Conservation (phyloP, 2,797 vertebrate genomes). For the Gymnocypris eckloni region DNA sequence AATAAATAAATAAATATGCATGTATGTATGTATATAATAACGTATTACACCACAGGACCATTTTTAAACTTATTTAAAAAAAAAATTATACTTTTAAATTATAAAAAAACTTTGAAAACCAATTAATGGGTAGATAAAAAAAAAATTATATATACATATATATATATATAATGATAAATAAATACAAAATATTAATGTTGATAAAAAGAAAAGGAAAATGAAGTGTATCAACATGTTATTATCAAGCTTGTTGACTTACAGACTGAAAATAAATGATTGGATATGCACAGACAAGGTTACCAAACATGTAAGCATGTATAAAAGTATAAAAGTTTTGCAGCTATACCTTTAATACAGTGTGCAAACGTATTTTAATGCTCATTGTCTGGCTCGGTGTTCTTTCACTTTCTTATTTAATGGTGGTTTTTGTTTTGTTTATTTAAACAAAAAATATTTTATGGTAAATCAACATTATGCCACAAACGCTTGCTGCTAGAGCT, state of each 20-base stretch:
- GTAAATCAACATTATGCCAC: background rate
- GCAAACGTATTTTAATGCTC: background rate
- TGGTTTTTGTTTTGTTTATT: background rate
- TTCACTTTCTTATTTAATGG: background rate
- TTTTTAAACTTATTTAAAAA: too few relatives aligned
- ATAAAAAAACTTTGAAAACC: too few relatives aligned
- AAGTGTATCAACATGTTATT: background rate
- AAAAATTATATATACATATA: too few relatives aligned
- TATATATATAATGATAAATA: too few relatives aligned
- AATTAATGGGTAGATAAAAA: too few relatives aligned
- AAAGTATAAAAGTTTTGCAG: background rate
- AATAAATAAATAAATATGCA: background rate
- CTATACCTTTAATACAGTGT: background rate
- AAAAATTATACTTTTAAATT: too few relatives aligned
- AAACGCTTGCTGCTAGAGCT: background rate
- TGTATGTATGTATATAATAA: too few relatives aligned
- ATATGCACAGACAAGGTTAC: background rate
- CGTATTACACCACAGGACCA: too few relatives aligned
- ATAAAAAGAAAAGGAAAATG: background rate
- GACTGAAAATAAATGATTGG: background rate
- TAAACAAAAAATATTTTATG: background rate
- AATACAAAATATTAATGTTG: too few relatives aligned
- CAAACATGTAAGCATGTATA: background rate
- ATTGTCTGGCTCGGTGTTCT: background rate
- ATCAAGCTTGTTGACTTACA: background rate